Percentiles rank a stretch among this genome's conserved stretches.
Evolutionary conservation across 2,888 invertebrate genomes (phyloP).

Genomic region (Plagiodera versicolora): DNA sequence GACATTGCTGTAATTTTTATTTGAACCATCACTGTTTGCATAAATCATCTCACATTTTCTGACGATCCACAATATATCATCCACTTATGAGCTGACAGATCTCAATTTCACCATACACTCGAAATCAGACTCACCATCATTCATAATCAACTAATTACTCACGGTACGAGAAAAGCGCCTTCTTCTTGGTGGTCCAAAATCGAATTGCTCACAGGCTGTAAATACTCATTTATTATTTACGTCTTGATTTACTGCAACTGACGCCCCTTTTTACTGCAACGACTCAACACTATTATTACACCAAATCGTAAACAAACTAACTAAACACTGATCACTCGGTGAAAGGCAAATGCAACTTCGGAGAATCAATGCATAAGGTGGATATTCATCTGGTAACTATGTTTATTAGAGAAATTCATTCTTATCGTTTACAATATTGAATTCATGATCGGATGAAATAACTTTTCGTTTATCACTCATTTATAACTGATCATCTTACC

Average conservation of each 20-base stretch:
- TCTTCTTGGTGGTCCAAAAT: constrained; percentile 31
- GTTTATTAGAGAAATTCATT: too few species aligned
- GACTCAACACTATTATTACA: constrained; percentile 22
- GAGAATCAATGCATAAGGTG: too few species aligned
- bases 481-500: too few species aligned
- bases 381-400: too few species aligned
- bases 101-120: neutral
- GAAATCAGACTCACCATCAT: neutral
- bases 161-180: neutral
- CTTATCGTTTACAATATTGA: too few species aligned
- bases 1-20: too few species aligned
- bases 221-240: constrained; percentile 24
- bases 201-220: constrained; percentile 26
- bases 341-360: neutral
- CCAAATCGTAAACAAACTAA: constrained; percentile 11
- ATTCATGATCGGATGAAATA: too few species aligned
- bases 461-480: too few species aligned
- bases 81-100: neutral
- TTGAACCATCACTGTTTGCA: neutral
- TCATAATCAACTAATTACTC: neutral
- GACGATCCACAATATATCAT: constrained; percentile 7
- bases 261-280: constrained; percentile 20
- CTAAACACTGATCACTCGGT: constrained; percentile 1
- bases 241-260: constrained; percentile 30
- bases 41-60: neutral